A percentile compares a stretch with the other conserved stretches of the same genome.
These are phyloP conservation scores for Saxidomus purpurata DNA, from an alignment of 1,140 invertebrate species.

Conservation along the genomic window DNA sequence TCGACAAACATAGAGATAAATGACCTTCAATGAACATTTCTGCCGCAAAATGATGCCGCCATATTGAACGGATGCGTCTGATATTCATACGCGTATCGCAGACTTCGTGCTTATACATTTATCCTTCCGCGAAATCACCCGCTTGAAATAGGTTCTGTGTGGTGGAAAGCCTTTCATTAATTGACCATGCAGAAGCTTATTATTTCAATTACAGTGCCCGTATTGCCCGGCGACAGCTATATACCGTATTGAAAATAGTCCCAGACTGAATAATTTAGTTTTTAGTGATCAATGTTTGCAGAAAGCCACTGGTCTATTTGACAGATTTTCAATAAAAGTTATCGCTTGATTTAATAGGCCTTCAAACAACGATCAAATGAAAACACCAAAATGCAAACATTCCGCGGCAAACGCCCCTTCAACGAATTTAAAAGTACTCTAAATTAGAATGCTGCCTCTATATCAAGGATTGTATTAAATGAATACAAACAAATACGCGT, in stretches of 20 bases:
- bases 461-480: not conserved
- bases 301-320: slow-evolving; percentile 58
- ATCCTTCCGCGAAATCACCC: slow-evolving; percentile 55
- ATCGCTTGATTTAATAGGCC: slow-evolving; percentile 58
- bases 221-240: slow-evolving; percentile 50
- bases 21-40: slow-evolving; percentile 51
- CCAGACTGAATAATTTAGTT: slow-evolving; percentile 36
- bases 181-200: slow-evolving; percentile 66
- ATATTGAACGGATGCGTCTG: slow-evolving; percentile 49
- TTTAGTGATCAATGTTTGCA: not conserved
- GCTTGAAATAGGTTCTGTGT: slow-evolving; percentile 31
- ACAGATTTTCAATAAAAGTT: slow-evolving; percentile 52
- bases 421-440: slow-evolving; percentile 15
- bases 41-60: slow-evolving; percentile 47
- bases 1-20: slow-evolving; percentile 63
- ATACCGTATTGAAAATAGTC: not conserved
- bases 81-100: slow-evolving; percentile 38
- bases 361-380: slow-evolving; percentile 50
- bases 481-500: slow-evolving; percentile 10
- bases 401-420: slow-evolving; percentile 2
- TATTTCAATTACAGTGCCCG: slow-evolving; percentile 62
- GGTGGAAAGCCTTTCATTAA: slow-evolving; percentile 46
- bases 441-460: not conserved
- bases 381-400: slow-evolving; percentile 43
- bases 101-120: slow-evolving; percentile 58